Evolutionary conservation across 2,113 vertebrate genomes (phyloP).

Genomic region (Pygathrix nemaeus): DNA sequence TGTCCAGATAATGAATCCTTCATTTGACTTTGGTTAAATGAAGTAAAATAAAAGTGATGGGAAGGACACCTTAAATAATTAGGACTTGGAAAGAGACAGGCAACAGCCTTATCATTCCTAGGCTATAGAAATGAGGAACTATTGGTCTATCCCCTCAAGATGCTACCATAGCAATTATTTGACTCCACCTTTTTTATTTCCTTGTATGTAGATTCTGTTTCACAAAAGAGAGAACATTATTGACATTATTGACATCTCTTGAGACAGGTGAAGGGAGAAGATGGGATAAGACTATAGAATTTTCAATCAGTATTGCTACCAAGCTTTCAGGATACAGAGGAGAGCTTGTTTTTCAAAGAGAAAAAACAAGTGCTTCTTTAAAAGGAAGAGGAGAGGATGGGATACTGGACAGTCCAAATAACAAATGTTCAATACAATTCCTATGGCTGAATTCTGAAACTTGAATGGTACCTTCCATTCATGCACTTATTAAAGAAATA

Average conservation of each 20-base stretch:
- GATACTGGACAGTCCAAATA: background rate
- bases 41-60: background rate
- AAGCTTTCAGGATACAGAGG: background rate
- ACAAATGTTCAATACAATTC: background rate
- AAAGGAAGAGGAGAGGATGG: background rate
- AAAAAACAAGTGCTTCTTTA: background rate
- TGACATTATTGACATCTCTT: background rate
- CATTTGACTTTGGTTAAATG: background rate
- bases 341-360: background rate
- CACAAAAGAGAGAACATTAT: background rate
- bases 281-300: background rate
- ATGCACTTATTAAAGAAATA: background rate
- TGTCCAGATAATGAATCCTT: background rate
- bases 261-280: background rate
- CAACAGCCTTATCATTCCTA: background rate
- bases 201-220: background rate
- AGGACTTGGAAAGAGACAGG: background rate
- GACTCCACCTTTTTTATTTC: background rate
- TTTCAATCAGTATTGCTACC: background rate
- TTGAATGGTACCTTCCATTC: background rate
- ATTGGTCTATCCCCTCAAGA: accelerated
- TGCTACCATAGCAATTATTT: background rate
- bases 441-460: background rate
- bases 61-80: background rate
- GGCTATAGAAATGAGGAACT: background rate